Conservation (phyloP, 2,888 invertebrate genomes). For the Eupithecia abbreviata region DNA sequence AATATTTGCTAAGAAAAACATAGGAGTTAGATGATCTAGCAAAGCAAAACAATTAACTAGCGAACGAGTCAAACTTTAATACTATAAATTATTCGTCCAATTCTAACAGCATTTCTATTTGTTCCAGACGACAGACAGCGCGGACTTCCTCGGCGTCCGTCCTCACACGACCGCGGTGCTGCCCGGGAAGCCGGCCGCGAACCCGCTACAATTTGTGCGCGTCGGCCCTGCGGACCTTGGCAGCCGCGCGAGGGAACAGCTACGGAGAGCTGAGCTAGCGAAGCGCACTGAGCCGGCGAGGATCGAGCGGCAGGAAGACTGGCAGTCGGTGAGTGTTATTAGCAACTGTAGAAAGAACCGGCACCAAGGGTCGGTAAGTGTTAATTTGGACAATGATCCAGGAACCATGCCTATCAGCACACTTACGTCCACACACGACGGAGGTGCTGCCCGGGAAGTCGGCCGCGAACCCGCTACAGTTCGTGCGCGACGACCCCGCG, state of each 20-base stretch:
- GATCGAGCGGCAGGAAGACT: slow-evolving; percentile 93
- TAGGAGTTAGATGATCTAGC: not conserved
- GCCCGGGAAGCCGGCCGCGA: slow-evolving; percentile 92
- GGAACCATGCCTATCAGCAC: not conserved
- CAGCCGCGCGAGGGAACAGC: slow-evolving; percentile 92
- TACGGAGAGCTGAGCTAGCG: slow-evolving; percentile 92
- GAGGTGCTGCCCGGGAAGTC: slow-evolving; percentile 91
- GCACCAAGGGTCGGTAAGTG: slow-evolving; percentile 88
- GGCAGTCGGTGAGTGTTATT: slow-evolving; percentile 93
- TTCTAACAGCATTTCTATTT: slow-evolving; percentile 26
- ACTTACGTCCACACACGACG: slow-evolving; percentile 66
- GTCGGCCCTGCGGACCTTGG: slow-evolving; percentile 94
- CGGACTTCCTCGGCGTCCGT: slow-evolving; percentile 79
- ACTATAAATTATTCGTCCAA: not conserved
- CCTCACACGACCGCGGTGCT: slow-evolving; percentile 86
- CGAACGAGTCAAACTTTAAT: not conserved
- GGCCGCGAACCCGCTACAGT: slow-evolving; percentile 93
- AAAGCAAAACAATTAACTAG: not conserved
- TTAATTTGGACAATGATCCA: not conserved
- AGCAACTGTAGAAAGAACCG: not conserved
- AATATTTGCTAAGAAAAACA: not conserved
- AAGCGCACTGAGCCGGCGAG: slow-evolving; percentile 91
- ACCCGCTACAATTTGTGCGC: slow-evolving; percentile 94
- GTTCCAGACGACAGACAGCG: slow-evolving; percentile 78
- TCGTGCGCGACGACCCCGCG: slow-evolving; percentile 94